Evolutionary conservation across 2,888 invertebrate species (phyloP), one percentile per base, ranked within the genome.

Genomic region (Nebria salina): DNA sequence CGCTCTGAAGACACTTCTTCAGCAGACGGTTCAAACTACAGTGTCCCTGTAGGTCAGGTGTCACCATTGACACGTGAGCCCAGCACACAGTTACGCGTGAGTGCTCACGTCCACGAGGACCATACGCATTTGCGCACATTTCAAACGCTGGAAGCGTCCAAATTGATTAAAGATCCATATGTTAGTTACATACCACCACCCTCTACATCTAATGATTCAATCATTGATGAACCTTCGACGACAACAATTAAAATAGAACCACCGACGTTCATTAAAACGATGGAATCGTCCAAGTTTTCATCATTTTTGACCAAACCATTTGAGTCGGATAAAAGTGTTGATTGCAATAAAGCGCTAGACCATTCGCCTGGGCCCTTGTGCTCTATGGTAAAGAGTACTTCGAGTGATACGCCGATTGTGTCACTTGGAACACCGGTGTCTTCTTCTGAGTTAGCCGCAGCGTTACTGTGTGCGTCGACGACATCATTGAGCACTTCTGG

Each of bases 391-490:
- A 91, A 91, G 84, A 90, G 89, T 84, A 89, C 89, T 1, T 90
- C 90, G 65, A 89, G 89, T 66, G 91, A 91, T 78, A 88, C 89
- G 13, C 89, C 90, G 5, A 83, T 54, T 7, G 54, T 88, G 83
- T 87, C 88, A 7, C 83, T 89, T 81, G 89, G 89, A 9, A 90
- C 90, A 1, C 91, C 91, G 1, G 90, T 91, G 0, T 91, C 90
- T 1, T 90, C 91, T 3, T 88, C 89, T 13, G 90, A 91, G 84
- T 90, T 91, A 5, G 91, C 91, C 2, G 90, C 91, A 0, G 90
- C 91, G 0, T 86, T 91, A 13, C 86, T 91, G 1, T 91, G 91
- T 1, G 90, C 91, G 0, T 90, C 91, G 0, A 90, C 91, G 1
- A 90, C 88, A 66, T 91, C 91, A 0, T 85, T 91, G 9, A 87